Evolutionary conservation across 2,113 vertebrate genomes (phyloP).

Genomic region (Coturnix japonica): DNA sequence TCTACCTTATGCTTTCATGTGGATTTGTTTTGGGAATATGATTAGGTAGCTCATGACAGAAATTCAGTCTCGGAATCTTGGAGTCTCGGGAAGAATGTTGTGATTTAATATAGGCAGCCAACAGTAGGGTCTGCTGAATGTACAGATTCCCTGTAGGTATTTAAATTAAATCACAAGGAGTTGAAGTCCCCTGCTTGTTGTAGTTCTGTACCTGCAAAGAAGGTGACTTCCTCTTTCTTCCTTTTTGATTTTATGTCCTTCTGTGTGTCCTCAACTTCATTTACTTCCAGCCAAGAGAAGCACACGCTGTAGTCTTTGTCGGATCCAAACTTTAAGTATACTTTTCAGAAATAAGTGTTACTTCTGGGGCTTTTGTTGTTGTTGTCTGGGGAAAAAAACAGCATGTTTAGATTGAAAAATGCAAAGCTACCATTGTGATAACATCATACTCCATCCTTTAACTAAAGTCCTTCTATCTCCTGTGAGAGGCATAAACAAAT

Average conservation of each 20-base stretch:
- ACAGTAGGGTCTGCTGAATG: background rate
- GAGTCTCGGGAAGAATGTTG: background rate
- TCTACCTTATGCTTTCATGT: background rate
- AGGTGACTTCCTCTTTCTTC: background rate
- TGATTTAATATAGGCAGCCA: background rate
- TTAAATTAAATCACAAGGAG: background rate
- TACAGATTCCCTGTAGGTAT: background rate
- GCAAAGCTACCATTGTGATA: background rate
- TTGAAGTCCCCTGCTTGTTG: background rate
- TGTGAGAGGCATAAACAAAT: background rate
- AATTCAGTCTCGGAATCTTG: background rate
- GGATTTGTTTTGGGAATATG: background rate
- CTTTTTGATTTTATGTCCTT: background rate
- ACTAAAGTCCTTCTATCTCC: background rate
- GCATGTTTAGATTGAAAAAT: background rate
- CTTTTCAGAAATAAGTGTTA: accelerated
- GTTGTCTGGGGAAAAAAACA: background rate
- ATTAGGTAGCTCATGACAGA: background rate
- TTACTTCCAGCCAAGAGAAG: background rate
- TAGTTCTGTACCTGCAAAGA: background rate
- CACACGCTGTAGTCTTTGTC: background rate
- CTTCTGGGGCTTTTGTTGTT: background rate
- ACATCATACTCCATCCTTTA: accelerated
- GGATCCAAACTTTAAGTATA: background rate
- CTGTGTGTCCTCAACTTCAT: background rate